phyloP scores from a whole-genome alignment of 2,888 invertebrate species.

The Cordilura impudica region DNA sequence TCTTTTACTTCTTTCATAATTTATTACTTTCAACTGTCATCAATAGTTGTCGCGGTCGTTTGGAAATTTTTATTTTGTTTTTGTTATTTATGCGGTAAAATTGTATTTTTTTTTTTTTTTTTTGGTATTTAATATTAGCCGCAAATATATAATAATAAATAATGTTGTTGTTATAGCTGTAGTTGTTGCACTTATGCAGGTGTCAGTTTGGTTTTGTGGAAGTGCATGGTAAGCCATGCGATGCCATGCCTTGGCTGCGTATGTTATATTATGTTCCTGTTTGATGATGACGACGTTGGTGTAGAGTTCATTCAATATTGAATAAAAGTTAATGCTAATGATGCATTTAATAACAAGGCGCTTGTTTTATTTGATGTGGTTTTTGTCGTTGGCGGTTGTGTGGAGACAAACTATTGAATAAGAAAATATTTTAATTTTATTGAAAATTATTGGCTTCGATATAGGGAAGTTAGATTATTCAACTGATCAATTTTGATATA shows the following conservation, averaged over 20 bases:
- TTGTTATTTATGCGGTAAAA: conserved; percentile 49
- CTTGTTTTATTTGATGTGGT: conserved; percentile 56
- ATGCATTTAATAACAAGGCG: conserved; percentile 56
- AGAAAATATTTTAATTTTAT: background rate
- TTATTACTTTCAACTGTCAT: conserved; percentile 63
- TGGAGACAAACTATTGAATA: background rate
- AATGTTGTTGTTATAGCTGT: conserved; percentile 32
- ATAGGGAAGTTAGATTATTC: too few species aligned
- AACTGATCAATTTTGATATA: too few species aligned
- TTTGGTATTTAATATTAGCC: too few species aligned
- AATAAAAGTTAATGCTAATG: conserved; percentile 59
- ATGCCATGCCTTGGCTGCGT: background rate
- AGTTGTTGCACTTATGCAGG: conserved; percentile 60
- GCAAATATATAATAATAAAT: conserved; percentile 50
- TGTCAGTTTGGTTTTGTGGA: conserved; percentile 46
- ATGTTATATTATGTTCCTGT: background rate
- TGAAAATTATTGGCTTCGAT: too few species aligned
- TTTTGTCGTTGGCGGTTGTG: conserved; percentile 5
- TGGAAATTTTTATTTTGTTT: background rate
- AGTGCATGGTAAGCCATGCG: conserved; percentile 4
- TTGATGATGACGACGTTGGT: conserved; percentile 28
- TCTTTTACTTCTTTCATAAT: conserved; percentile 48
- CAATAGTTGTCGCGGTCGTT: conserved; percentile 59
- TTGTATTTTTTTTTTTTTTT: conserved; percentile 26
- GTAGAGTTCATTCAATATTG: conserved; percentile 52